Percentiles rank a stretch among this genome's conserved stretches.
These are phyloP conservation scores for Tiliacea citrago DNA, from an alignment of 2,888 invertebrate species.

Conservation along the genomic window DNA sequence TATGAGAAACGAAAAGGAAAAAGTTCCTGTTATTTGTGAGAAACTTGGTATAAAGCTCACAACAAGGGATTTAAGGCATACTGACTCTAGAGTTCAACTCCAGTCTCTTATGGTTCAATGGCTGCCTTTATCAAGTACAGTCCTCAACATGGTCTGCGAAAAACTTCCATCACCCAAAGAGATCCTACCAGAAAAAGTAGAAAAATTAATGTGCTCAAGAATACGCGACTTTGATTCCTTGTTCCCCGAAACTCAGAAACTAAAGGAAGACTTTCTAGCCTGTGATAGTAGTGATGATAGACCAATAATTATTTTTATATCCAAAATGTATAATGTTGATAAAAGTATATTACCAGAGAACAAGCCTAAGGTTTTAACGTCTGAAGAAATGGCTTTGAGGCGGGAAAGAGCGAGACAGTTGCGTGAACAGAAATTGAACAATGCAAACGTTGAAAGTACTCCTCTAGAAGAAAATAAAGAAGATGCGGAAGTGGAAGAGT, in stretches of 20 bases:
- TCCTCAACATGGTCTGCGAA: conserved; percentile 95
- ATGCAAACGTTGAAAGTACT: conserved; percentile 65
- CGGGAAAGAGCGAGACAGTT: conserved; percentile 92
- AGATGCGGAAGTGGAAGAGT: conserved; percentile 74
- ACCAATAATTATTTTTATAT: conserved; percentile 94
- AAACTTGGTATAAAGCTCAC: conserved; percentile 94
- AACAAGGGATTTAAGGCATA: conserved; percentile 94
- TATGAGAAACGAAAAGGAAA: conserved; percentile 94
- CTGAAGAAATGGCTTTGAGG: conserved; percentile 93
- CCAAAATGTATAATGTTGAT: conserved; percentile 97
- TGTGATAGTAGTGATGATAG: conserved; percentile 92
- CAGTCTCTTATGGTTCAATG: conserved; percentile 96
- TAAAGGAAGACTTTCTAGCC: conserved; percentile 93
- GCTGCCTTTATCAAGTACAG: conserved; percentile 95
- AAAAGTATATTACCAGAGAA: conserved; percentile 94
- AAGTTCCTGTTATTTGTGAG: conserved; percentile 93
- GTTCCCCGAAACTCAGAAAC: conserved; percentile 92
- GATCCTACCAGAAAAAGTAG: conserved; percentile 94
- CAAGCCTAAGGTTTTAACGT: conserved; percentile 94
- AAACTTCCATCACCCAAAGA: conserved; percentile 96
- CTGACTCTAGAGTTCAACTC: conserved; percentile 94
- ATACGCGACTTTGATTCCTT: conserved; percentile 93
- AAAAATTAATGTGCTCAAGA: conserved; percentile 95
- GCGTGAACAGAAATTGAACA: conserved; percentile 89
- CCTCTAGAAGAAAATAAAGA: conserved; percentile 71